Evolutionary conservation across 2,888 invertebrate species (phyloP).

Genomic region (Sminthurides aquaticus): DNA sequence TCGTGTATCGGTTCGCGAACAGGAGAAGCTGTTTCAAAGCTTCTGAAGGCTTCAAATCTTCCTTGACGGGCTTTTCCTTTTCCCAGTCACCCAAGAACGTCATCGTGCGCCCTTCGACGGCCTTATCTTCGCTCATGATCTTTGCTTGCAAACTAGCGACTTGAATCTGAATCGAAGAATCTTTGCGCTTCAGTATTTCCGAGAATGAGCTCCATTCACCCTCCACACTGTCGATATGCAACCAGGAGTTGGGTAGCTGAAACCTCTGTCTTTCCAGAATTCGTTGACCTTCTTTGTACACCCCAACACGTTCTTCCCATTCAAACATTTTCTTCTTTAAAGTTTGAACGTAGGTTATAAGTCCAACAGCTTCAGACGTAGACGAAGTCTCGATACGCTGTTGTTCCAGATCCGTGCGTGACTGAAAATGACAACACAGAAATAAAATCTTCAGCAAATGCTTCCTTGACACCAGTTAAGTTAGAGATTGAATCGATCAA

Average conservation of each 20-base stretch:
- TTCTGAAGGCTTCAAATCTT: constrained; percentile 86
- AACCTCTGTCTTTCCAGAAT: constrained; percentile 94
- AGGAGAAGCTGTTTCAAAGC: constrained; percentile 81
- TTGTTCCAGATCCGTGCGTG: constrained; percentile 87
- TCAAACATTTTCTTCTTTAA: constrained; percentile 87
- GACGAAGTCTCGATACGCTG: constrained; percentile 98
- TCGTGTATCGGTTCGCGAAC: constrained; percentile 88
- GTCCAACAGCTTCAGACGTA: constrained; percentile 95
- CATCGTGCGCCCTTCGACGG: constrained; percentile 86
- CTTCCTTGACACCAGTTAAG: too few species aligned
- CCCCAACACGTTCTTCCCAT: constrained; percentile 56
- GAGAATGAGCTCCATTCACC: constrained; percentile 99
- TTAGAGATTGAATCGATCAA: constrained; percentile 21
- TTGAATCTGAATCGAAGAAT: constrained; percentile 91
- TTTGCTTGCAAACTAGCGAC: constrained; percentile 93
- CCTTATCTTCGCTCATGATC: constrained; percentile 96
- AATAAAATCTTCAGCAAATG: too few species aligned
- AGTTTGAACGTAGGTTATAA: constrained; percentile 97
- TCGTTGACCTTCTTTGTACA: constrained; percentile 92
- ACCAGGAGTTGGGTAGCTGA: constrained; percentile 95
- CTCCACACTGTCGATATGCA: constrained; percentile 97
- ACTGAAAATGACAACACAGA: too few species aligned
- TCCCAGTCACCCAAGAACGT: constrained; percentile 97
- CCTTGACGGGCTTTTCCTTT: constrained; percentile 91
- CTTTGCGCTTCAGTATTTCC: constrained; percentile 96